A percentile compares a stretch with the other conserved stretches of the same genome.
These are phyloP conservation scores for Odontocolon sp. DNA, from an alignment of 2,888 invertebrate species.

Conservation along the genomic window DNA sequence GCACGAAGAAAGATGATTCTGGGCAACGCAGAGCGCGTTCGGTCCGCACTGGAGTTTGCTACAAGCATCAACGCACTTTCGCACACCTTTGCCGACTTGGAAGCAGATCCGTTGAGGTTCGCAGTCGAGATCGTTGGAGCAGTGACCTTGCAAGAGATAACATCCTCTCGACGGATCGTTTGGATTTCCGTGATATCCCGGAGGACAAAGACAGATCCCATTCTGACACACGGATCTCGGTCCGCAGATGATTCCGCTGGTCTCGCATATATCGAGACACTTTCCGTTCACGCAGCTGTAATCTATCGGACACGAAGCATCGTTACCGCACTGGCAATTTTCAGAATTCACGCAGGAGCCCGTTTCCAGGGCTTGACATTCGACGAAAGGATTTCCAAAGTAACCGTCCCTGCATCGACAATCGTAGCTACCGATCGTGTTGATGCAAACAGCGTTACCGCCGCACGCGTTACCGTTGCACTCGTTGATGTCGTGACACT, in stretches of 20 bases:
- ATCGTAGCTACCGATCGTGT: slow-evolving; percentile 93
- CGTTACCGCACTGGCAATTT: slow-evolving; percentile 87
- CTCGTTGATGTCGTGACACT: slow-evolving; percentile 92
- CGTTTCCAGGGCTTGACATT: slow-evolving; percentile 88
- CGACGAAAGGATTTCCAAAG: slow-evolving; percentile 93
- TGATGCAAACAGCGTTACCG: slow-evolving; percentile 93
- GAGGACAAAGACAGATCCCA: slow-evolving; percentile 90
- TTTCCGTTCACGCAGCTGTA: slow-evolving; percentile 88
- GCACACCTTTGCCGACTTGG: slow-evolving; percentile 88
- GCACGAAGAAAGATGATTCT: slow-evolving; percentile 92
- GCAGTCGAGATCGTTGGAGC: slow-evolving; percentile 91
- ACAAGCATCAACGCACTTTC: slow-evolving; percentile 94
- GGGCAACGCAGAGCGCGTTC: slow-evolving; percentile 92
- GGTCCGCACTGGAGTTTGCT: slow-evolving; percentile 94
- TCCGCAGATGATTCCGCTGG: slow-evolving; percentile 89
- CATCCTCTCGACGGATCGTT: slow-evolving; percentile 88
- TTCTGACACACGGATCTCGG: slow-evolving; percentile 91
- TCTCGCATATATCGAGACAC: slow-evolving; percentile 91
- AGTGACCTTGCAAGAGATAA: slow-evolving; percentile 87
- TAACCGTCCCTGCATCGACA: slow-evolving; percentile 93
- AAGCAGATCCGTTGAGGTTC: slow-evolving; percentile 93
- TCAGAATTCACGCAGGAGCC: slow-evolving; percentile 87
- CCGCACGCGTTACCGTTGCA: slow-evolving; percentile 91
- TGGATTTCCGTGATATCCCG: slow-evolving; percentile 90
- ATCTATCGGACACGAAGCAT: slow-evolving; percentile 89